Conservation (phyloP, 2,888 invertebrate genomes). For the Pammene aurita region DNA sequence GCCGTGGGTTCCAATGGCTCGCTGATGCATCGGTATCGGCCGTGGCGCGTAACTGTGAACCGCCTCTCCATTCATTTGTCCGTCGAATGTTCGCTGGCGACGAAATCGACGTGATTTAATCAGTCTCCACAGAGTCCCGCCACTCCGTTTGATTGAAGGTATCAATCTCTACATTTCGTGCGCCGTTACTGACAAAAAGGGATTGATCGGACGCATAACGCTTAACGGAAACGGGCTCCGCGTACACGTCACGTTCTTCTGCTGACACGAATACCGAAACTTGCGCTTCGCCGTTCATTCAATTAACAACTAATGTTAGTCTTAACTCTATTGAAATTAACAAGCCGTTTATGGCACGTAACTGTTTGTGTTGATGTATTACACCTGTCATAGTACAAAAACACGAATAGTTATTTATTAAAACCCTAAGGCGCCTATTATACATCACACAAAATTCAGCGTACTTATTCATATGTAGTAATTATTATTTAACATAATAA, state of each 20-base stretch:
- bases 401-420: slow-evolving; percentile 47
- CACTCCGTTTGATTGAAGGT: slow-evolving; percentile 76
- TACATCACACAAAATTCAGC: slow-evolving; percentile 17
- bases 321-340: slow-evolving; percentile 61
- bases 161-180: slow-evolving; percentile 79
- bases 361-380: slow-evolving; percentile 51
- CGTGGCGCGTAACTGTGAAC: slow-evolving; percentile 73
- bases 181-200: slow-evolving; percentile 80
- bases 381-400: slow-evolving; percentile 49
- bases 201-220: slow-evolving; percentile 71
- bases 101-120: slow-evolving; percentile 80
- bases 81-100: slow-evolving; percentile 56
- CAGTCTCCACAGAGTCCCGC: slow-evolving; percentile 75
- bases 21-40: slow-evolving; percentile 65
- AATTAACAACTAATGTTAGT: slow-evolving; percentile 68
- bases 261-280: slow-evolving; percentile 77
- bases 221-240: slow-evolving; percentile 79
- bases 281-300: slow-evolving; percentile 67
- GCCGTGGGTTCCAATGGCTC: slow-evolving; percentile 48
- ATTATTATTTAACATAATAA: slow-evolving; percentile 26
- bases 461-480: slow-evolving; percentile 17
- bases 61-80: slow-evolving; percentile 69
- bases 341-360: slow-evolving; percentile 54
- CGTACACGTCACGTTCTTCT: slow-evolving; percentile 69
- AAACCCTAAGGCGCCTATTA: slow-evolving; percentile 44